Conservation (phyloP, 2,888 invertebrate genomes). For the Autographa gamma region DNA sequence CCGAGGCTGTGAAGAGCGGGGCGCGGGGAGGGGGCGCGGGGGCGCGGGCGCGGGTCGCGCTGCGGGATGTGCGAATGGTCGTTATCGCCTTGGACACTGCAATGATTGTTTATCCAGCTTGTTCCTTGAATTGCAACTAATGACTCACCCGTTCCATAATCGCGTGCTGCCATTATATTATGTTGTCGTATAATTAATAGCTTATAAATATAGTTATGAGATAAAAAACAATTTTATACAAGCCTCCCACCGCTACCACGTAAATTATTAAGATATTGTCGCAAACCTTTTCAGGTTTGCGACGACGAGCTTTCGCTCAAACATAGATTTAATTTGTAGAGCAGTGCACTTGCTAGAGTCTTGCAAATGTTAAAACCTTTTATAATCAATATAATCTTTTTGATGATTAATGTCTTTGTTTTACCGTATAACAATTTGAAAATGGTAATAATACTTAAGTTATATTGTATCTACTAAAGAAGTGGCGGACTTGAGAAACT, state of each 20-base stretch:
- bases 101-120: slow-evolving; percentile 88
- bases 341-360: no score
- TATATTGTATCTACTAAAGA: no score
- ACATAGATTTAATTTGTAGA: not conserved
- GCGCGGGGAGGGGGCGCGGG: slow-evolving; percentile 33
- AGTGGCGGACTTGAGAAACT: not conserved
- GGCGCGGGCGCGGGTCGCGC: slow-evolving; percentile 40
- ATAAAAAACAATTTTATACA: not conserved
- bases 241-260: not conserved
- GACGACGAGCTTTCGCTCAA: no score
- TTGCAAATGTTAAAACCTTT: no score
- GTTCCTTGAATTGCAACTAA: slow-evolving; percentile 88
- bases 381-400: no score
- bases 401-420: not conserved
- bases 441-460: no score
- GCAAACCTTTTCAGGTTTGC: no score
- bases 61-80: slow-evolving; percentile 87
- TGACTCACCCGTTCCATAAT: slow-evolving; percentile 84
- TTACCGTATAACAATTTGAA: not conserved
- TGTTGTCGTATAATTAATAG: slow-evolving; percentile 53
- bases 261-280: not conserved
- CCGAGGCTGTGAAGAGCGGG: slow-evolving; percentile 30
- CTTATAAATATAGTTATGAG: slow-evolving; percentile 18
- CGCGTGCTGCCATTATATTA: slow-evolving; percentile 64
- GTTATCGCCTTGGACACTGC: slow-evolving; percentile 87